These are phyloP conservation scores for Muntiacus reevesi DNA, from an alignment of 2,113 vertebrate genomes.

Conservation along the genomic window DNA sequence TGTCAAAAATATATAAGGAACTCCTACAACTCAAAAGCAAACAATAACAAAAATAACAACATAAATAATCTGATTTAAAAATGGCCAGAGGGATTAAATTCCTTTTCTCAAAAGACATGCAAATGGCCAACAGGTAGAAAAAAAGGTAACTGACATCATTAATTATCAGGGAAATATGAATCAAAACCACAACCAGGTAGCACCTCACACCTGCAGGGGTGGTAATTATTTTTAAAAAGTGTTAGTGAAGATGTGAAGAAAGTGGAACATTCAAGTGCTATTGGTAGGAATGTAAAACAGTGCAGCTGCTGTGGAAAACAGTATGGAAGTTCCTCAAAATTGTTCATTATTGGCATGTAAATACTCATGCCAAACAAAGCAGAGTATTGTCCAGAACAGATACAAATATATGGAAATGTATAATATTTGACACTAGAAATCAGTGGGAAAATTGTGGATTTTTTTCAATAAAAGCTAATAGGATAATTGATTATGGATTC, in stretches of 20 bases:
- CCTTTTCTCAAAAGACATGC: background rate
- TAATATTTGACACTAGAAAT: background rate
- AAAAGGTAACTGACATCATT: background rate
- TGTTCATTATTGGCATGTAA: background rate
- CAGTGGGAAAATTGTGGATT: background rate
- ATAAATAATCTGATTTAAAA: background rate
- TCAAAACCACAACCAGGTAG: background rate
- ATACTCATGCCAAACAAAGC: background rate
- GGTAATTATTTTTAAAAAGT: background rate
- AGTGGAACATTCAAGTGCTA: background rate
- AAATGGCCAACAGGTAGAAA: background rate
- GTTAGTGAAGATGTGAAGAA: background rate
- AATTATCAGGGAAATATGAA: background rate
- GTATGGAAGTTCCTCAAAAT: background rate
- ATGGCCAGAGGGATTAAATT: background rate
- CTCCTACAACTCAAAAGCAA: background rate
- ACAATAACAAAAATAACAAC: background rate
- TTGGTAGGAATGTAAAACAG: background rate
- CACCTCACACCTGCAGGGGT: background rate
- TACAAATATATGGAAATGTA: background rate
- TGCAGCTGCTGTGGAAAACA: background rate
- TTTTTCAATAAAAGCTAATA: background rate
- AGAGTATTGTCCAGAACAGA: background rate
- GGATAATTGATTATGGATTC: background rate
- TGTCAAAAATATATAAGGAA: background rate